These are phyloP conservation scores for Leptura quadrifasciata DNA, from an alignment of 2,888 invertebrate species.

Conservation along the genomic window DNA sequence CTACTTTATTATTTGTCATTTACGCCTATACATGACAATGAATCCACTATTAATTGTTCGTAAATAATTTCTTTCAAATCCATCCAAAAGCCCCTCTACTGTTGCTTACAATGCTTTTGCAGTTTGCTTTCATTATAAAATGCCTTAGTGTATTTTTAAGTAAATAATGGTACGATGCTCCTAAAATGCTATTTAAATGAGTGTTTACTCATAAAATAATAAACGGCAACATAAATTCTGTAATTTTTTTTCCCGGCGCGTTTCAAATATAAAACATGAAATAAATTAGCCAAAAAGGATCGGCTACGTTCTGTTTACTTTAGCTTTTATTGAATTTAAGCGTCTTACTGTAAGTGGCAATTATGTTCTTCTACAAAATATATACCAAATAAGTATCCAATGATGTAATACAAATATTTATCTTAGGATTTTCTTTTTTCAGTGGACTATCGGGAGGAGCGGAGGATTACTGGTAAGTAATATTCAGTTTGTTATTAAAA, in stretches of 20 bases:
- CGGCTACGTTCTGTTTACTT: conserved; percentile 25
- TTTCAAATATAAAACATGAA: conserved; percentile 23
- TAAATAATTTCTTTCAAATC: too few relatives aligned
- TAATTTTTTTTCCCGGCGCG: background rate
- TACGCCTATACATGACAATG: too few relatives aligned
- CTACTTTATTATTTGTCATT: too few relatives aligned
- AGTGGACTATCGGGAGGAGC: conserved; percentile 25
- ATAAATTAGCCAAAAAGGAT: conserved; percentile 15
- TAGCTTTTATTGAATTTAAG: conserved; percentile 25
- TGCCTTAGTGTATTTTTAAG: too few relatives aligned
- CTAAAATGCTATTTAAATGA: background rate
- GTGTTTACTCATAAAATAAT: conserved; percentile 4
- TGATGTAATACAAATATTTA: conserved; percentile 3
- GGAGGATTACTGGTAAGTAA: conserved; percentile 15
- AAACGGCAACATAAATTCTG: background rate
- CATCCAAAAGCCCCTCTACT: background rate
- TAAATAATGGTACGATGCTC: background rate
- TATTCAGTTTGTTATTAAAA: background rate
- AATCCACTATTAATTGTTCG: too few relatives aligned
- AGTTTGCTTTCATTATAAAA: too few relatives aligned
- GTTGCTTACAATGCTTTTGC: too few relatives aligned
- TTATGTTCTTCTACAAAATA: conserved; percentile 4
- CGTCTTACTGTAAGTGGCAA: conserved; percentile 31
- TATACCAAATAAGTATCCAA: background rate
- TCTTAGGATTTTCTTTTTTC: conserved; percentile 18